Evolutionary conservation across 2,888 invertebrate species (phyloP).

Genomic region (Sclerodermus sp.): DNA sequence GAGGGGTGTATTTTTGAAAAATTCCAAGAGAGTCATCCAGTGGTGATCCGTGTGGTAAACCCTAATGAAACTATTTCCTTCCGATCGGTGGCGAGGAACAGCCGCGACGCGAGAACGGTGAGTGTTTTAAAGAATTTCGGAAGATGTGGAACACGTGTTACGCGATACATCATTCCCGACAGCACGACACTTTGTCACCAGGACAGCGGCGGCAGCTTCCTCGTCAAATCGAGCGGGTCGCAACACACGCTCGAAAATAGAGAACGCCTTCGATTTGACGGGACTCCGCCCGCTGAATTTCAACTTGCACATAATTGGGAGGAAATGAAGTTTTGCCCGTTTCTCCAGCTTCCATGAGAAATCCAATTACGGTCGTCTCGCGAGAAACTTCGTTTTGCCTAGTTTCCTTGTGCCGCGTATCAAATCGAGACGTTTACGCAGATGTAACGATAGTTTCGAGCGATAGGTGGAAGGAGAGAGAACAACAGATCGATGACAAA

Average conservation of each 20-base stretch:
- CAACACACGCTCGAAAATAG: constrained; percentile 2
- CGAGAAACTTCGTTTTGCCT: no score
- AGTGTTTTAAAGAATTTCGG: constrained; percentile 4
- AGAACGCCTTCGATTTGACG: background rate
- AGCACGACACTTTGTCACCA: constrained; percentile 42
- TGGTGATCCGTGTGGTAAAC: background rate
- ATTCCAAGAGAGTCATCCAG: no score
- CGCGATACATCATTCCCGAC: constrained; percentile 33
- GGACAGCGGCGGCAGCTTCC: constrained; percentile 35
- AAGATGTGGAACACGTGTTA: constrained; percentile 39
- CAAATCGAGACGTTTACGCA: no score
- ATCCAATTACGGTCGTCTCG: no score
- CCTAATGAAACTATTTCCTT: constrained; percentile 5
- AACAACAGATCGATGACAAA: no score
- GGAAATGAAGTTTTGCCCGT: no score
- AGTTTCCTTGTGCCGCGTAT: no score
- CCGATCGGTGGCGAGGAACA: background rate
- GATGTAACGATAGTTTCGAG: no score
- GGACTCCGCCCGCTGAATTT: background rate
- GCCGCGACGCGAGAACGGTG: constrained; percentile 1
- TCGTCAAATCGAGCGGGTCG: constrained; percentile 28
- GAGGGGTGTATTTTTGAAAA: no score
- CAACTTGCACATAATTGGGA: background rate
- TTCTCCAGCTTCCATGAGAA: no score
- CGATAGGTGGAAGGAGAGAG: background rate